Conservation (phyloP, 1,140 invertebrate species). For the Drosophila orena region DNA sequence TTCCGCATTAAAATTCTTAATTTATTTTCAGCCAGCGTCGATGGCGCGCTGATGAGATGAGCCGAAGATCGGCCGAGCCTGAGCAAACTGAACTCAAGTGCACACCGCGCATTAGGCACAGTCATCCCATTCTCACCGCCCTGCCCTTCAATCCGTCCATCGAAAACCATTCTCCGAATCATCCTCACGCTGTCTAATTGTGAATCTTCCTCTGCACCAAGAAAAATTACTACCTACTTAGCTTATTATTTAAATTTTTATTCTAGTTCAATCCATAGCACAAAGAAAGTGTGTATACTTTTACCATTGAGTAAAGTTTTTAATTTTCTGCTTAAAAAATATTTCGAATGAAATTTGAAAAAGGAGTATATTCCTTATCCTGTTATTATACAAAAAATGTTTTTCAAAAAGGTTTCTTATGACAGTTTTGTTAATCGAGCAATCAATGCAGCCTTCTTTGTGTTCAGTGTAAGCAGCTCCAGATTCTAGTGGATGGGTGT, state of each 20-base stretch:
- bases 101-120: constrained; percentile 69
- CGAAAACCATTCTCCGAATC: constrained; percentile 35
- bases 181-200: constrained; percentile 42
- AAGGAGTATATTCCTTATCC: no score
- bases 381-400: no score
- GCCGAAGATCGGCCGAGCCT: constrained; percentile 67
- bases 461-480: constrained; percentile 14
- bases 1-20: constrained; percentile 80
- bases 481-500: constrained; percentile 51
- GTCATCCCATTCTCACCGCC: constrained; percentile 69
- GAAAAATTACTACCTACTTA: not conserved
- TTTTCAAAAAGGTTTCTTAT: no score
- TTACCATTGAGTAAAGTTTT: no score
- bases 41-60: constrained; percentile 60
- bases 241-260: no score
- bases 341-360: no score
- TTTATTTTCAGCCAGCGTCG: constrained; percentile 64
- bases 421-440: no score
- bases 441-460: not conserved
- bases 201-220: constrained; percentile 21
- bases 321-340: not conserved
- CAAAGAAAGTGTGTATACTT: no score
- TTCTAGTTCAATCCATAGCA: no score
- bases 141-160: constrained; percentile 14
- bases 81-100: constrained; percentile 67